Percentiles rank a stretch among this genome's conserved stretches.
phyloP scores from a whole-genome alignment of 2,888 invertebrate genomes.

The Drosophila mimetica region DNA sequence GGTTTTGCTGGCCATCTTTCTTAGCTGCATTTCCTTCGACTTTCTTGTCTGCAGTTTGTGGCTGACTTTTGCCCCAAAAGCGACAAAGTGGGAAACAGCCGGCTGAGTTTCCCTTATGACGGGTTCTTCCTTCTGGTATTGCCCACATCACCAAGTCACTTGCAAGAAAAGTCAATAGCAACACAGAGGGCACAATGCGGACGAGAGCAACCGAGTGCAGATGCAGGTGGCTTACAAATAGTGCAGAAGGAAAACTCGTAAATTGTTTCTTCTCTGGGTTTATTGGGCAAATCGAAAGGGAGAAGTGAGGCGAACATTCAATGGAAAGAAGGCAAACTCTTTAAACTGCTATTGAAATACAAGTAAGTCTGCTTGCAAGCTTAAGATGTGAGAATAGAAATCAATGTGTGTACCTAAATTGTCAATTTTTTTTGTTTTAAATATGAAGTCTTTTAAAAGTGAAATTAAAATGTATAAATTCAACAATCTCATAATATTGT shows the following conservation, averaged over 20 bases:
- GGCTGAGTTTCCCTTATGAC: conserved; percentile 8
- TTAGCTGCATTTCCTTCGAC: background rate
- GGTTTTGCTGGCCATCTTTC: background rate
- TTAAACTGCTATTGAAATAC: background rate
- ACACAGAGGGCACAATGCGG: conserved; percentile 1
- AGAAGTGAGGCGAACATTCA: background rate
- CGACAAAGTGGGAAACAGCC: conserved; percentile 3
- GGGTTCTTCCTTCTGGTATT: conserved; percentile 45
- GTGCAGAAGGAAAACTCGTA: conserved; percentile 12
- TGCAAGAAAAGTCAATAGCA: conserved; percentile 53
- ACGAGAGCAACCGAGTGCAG: background rate
- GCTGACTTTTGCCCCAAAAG: conserved; percentile 18
- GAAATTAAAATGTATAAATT: background rate
- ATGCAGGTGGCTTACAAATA: conserved; percentile 34
- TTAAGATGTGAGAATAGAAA: too few relatives aligned
- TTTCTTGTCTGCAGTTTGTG: conserved; percentile 37
- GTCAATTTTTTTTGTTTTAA: too few relatives aligned
- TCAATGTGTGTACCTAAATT: too few relatives aligned
- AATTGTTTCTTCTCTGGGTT: conserved; percentile 9
- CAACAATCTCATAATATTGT: too few relatives aligned
- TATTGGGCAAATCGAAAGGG: conserved; percentile 7
- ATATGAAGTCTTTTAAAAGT: background rate
- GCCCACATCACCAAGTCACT: conserved; percentile 60
- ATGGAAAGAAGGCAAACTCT: too few relatives aligned
- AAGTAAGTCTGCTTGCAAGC: background rate